Conservation (phyloP, 2,888 invertebrate genomes). For the Eilema griseolum region DNA sequence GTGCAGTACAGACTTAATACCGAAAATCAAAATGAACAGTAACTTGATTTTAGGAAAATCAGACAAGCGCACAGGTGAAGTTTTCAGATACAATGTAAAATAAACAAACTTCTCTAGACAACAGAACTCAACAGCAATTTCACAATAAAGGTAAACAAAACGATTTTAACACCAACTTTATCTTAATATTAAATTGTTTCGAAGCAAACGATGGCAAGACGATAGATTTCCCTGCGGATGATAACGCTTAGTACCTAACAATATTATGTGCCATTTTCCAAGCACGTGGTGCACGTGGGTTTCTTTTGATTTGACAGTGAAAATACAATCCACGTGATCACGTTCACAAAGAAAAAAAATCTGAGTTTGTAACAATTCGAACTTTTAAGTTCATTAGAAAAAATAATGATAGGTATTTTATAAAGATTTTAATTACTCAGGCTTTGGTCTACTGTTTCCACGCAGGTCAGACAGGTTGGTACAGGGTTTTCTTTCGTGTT, state of each 20-base stretch:
- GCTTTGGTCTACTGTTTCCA: too few relatives aligned
- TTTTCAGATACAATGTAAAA: conserved; percentile 10
- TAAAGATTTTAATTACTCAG: too few relatives aligned
- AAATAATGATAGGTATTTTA: too few relatives aligned
- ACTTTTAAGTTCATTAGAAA: background rate
- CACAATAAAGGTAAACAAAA: conserved; percentile 17
- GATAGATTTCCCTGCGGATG: conserved; percentile 44
- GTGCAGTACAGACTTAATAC: too few relatives aligned
- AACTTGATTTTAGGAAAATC: background rate
- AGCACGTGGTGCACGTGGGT: conserved; percentile 15
- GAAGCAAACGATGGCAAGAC: conserved; percentile 19
- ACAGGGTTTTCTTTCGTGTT: too few relatives aligned
- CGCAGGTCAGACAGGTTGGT: too few relatives aligned
- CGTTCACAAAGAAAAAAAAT: background rate
- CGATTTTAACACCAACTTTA: conserved; percentile 17
- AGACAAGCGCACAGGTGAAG: background rate
- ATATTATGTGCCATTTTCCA: conserved; percentile 19
- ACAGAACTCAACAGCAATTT: conserved; percentile 15
- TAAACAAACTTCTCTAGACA: background rate
- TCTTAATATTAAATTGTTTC: conserved; percentile 32
- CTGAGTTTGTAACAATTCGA: background rate
- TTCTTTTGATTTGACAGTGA: conserved; percentile 13
- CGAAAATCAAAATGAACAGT: too few relatives aligned
- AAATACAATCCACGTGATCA: conserved; percentile 19
- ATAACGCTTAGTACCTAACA: conserved; percentile 29